Conservation (phyloP, 2,888 invertebrate species). For the Lasioglossum calceatum region DNA sequence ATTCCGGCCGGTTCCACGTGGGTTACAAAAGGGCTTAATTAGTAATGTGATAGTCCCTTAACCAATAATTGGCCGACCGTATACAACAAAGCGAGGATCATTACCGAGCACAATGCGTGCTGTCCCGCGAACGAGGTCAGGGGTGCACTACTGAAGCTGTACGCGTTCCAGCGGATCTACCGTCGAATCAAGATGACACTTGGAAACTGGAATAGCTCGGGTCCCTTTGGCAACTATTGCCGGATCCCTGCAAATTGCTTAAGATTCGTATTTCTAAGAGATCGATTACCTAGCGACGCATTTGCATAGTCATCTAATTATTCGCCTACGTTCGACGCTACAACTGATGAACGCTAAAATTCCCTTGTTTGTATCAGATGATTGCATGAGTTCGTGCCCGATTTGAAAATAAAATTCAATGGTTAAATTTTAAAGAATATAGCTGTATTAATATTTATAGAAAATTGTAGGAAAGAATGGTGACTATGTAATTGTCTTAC, state of each 20-base stretch:
- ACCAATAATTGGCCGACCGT: conserved; percentile 53
- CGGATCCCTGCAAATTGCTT: not conserved
- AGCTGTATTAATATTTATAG: no score
- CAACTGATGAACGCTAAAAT: not conserved
- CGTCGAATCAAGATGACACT: conserved; percentile 24
- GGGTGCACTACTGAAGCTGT: conserved; percentile 25
- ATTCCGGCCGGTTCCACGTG: not conserved
- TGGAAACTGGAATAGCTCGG: not conserved
- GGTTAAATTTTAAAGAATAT: no score
- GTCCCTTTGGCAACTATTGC: not conserved
- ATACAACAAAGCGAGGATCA: conserved; percentile 22
- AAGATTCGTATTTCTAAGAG: not conserved
- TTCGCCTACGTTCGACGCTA: not conserved
- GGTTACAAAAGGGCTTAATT: conserved; percentile 54
- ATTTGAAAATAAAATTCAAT: no score
- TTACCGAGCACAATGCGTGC: conserved; percentile 36
- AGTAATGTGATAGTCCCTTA: conserved; percentile 60
- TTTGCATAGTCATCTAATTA: not conserved
- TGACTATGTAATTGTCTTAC: no score
- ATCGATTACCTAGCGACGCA: not conserved
- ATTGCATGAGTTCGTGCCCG: no score
- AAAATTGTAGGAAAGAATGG: no score
- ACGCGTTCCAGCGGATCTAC: conserved; percentile 11
- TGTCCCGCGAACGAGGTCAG: conserved; percentile 42
- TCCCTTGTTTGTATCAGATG: not conserved